Percentiles rank a stretch among this genome's conserved stretches.
phyloP scores from a whole-genome alignment of 1,140 invertebrate genomes.

The Aphelinus atriplicis region DNA sequence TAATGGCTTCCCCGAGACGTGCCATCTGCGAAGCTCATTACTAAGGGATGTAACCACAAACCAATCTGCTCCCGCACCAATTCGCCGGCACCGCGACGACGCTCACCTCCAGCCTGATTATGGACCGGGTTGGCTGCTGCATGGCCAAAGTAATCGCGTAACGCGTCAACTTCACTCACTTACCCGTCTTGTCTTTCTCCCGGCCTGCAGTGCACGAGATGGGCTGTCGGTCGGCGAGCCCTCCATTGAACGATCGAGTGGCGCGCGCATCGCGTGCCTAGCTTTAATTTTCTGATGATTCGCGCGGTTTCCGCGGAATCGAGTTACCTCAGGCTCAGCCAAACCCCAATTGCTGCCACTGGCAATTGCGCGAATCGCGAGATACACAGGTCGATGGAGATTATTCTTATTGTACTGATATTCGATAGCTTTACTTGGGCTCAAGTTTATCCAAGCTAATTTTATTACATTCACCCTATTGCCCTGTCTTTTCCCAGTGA shows the following conservation, averaged over 20 bases:
- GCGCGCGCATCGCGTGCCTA: not conserved
- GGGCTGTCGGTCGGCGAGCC: not conserved
- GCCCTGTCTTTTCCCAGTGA: no score
- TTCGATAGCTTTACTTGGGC: no score
- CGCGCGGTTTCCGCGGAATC: not conserved
- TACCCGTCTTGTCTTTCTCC: not conserved
- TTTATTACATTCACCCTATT: no score
- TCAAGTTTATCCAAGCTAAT: no score
- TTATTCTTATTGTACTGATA: conserved; percentile 9
- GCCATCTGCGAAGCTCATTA: conserved; percentile 64
- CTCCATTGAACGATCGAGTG: conserved; percentile 5
- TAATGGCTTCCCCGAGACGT: conserved; percentile 65
- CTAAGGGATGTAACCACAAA: conserved; percentile 65
- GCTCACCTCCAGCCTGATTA: conserved; percentile 44
- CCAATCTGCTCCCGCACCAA: conserved; percentile 58
- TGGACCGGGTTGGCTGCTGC: conserved; percentile 40
- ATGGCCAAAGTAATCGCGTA: conserved; percentile 12
- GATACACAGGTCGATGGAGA: conserved; percentile 8
- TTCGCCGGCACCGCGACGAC: conserved; percentile 45
- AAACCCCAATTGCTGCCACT: not conserved
- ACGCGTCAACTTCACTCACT: conserved; percentile 23
- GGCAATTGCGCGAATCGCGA: conserved; percentile 5
- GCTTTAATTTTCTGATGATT: conserved; percentile 35
- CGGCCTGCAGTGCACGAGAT: not conserved
- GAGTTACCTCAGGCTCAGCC: not conserved